Base-by-base conservation (phyloP, 2,888 invertebrate species). In the Dione juno region DNA sequence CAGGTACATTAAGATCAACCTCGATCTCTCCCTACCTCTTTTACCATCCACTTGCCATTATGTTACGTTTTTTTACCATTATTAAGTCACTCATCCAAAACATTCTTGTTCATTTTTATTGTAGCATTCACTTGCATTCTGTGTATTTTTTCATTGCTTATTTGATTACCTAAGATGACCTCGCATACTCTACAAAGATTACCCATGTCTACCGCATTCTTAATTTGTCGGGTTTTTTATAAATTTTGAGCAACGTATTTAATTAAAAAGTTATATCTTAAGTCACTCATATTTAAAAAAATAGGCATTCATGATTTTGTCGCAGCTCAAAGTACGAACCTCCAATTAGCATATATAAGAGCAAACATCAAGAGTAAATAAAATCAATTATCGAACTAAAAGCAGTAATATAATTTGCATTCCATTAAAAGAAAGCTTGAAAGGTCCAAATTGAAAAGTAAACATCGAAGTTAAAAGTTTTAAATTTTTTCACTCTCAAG, bases 371-470 rank as follows among this genome's bases (percentile, higher is more conserved):
- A 50, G 37, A 64, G 10, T 28, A 52, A 61, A 61, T 61, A 59
- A 61, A 40, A 37, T 28, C 53, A 52, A 59, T 58, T 66, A 64
- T 50, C 16, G 37, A 67, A 14, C 57, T 67, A n/a, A 58, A 67
- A 67, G 50, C 21, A 40, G 50, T 59, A 52, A 41, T 43, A 41
- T 28, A 61, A 43, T 61, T 52, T 43, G 52, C 59, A 53, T 61
- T 61, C 52, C 43, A 11, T 37, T 61, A 59, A 67, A 40, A 59
- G 50, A 59, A 52, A 58, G 45, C 61, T 65, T 63, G 48, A 69
- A 69, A 59, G 28, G 40, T 70, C 52, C 54, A 67, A 69, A 66
- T 70, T 72, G 59, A 70, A 70, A 50, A 66, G 67, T 67, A 72
- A 66, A 70, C 66, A 70, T 68, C 53, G 14, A 64, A 66, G 61